Evolutionary conservation across 1,140 invertebrate species (phyloP), one percentile per base, ranked within the genome.

Genomic region (Hyles euphorbiae): DNA sequence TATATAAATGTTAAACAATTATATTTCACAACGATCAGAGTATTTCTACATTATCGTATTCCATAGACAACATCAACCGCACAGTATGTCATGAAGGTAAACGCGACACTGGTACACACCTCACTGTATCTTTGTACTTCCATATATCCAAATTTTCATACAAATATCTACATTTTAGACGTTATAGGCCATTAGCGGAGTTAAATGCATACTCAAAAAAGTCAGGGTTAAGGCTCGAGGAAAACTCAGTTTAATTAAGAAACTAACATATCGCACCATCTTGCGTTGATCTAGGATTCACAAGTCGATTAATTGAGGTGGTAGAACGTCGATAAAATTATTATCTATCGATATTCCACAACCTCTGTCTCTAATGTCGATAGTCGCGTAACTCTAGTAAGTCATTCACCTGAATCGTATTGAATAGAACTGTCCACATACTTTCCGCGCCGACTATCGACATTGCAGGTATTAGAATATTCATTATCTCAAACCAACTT

Each of bases 171-270:
- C 69, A 76, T 68, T 71, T 22, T 22, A 22, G 22, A 58, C 67
- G 60, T 78, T 63, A 64, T 85, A 86, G 81, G 82, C 81, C 77
- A 63, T 83, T 72, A 78, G 74, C 67, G 62, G 72, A 78, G 79
- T 83, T 83, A 83, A 85, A 85, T 85, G 82, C 80, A 82, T 70
- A 34, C 58, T 47, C 4, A 40, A 8, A 40, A 40, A 40, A 40
- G 36, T 40, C 36, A 40, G 36, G 36, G 36, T 40, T 40, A 40
- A 40, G 51, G 8, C 36, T 40, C 36, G 36, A 40, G 36, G 54
- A 60, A 54, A 48, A 49, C 11, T 60, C 52, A 49, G 43, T 59
- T 53, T 53, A 33, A 49, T 58, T 55, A 60, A 54, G 53, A 48
- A 53, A 22, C 51, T 60, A 53, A 60, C 53, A 40, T 59, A 33